Conservation (phyloP, 2,797 vertebrate species). For the Poecilia wingei region DNA sequence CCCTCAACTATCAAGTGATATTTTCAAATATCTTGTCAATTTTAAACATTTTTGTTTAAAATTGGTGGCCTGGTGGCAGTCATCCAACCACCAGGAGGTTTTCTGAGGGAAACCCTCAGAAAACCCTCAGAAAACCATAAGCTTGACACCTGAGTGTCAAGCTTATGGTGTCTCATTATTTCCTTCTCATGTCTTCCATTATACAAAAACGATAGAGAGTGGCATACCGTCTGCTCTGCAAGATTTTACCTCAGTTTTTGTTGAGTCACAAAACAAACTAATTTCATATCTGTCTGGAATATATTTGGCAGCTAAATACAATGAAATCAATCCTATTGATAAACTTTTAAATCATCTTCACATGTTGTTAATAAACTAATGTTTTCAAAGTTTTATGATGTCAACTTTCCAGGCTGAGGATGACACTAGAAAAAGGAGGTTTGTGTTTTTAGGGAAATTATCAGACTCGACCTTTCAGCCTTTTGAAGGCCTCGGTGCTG, state of each 20-base stretch:
- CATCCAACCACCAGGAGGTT: too few species aligned
- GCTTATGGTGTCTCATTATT: not conserved
- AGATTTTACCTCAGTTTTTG: not conserved
- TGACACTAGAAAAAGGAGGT: not conserved
- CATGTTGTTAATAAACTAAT: not conserved
- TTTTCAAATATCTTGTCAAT: too few species aligned
- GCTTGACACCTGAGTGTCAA: not conserved
- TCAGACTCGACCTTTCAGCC: conserved; percentile 88
- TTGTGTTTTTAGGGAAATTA: conserved; percentile 20
- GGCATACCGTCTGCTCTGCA: not conserved
- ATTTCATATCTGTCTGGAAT: not conserved
- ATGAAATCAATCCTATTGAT: not conserved
- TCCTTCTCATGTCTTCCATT: not conserved
- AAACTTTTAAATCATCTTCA: not conserved
- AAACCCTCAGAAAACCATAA: too few species aligned
- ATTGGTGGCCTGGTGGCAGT: too few species aligned
- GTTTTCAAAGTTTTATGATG: not conserved
- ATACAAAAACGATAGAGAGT: not conserved
- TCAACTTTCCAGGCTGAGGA: not conserved
- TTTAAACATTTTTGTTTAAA: too few species aligned
- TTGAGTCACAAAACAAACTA: not conserved
- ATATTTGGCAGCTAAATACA: not conserved
- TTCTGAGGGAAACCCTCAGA: too few species aligned
- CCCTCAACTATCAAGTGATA: too few species aligned
- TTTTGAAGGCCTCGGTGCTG: conserved; percentile 94